Evolutionary conservation across 2,888 invertebrate genomes (phyloP).

Genomic region (Drosophila siamana): DNA sequence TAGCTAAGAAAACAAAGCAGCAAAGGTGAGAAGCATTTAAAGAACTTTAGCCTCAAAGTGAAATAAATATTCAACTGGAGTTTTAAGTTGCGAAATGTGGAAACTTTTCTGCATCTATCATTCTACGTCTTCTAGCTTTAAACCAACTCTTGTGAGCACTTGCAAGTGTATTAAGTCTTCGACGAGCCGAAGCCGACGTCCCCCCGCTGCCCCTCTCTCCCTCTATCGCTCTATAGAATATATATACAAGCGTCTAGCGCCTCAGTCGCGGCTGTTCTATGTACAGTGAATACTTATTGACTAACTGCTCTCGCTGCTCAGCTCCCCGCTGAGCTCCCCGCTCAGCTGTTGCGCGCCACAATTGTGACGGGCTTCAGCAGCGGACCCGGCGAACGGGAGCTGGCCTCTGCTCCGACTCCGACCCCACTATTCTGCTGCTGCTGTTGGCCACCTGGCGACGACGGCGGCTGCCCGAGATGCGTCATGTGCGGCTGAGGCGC

Average conservation of each 20-base stretch:
- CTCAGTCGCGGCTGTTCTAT: constrained; percentile 75
- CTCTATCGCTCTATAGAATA: constrained; percentile 48
- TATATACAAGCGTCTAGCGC: constrained; percentile 74
- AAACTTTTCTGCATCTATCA: no score
- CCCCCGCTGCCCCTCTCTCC: not conserved
- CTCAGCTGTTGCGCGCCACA: constrained; percentile 87
- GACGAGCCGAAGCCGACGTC: constrained; percentile 39
- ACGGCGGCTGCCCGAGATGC: constrained; percentile 74
- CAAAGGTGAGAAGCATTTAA: no score
- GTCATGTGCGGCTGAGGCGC: constrained; percentile 82
- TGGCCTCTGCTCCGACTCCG: constrained; percentile 28
- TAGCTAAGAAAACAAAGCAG: no score
- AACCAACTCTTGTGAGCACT: not conserved
- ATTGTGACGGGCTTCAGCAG: constrained; percentile 87
- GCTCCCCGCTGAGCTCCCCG: not conserved
- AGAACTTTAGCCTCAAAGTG: no score
- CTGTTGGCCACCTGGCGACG: constrained; percentile 48
- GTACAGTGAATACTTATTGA: constrained; percentile 69
- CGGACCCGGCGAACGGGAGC: constrained; percentile 60
- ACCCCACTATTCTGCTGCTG: constrained; percentile 7
- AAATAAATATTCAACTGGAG: no score
- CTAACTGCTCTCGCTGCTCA: constrained; percentile 29
- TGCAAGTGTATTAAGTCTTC: constrained; percentile 52
- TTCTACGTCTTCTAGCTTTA: no score
- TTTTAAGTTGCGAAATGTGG: no score